Base-by-base conservation (phyloP, 2,888 invertebrate species). In the Pantelozetes paolii region DNA sequence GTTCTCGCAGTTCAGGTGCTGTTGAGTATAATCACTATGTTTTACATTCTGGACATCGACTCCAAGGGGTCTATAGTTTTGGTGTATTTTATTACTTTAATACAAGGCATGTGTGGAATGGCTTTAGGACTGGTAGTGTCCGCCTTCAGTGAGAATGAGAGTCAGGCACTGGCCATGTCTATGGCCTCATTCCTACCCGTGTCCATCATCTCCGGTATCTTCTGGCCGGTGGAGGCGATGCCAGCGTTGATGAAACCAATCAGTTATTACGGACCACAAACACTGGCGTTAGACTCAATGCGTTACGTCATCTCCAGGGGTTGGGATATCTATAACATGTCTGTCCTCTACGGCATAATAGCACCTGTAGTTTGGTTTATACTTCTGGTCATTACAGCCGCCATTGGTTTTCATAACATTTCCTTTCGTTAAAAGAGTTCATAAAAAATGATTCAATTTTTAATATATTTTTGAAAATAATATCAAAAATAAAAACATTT, bases 141-240 rank as follows among this genome's bases (percentile, higher is more conserved):
- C 11, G 71, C 71, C 15, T 72, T 71, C n/a, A 59, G 40, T 15
- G 28, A 71, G 30, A 62, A 62, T 28, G 71, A 71, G 40, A 74
- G 57, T 23, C 64, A 50, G 59, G 74, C 71, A n/a, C 42, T 54
- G 45, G 59, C 72, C 1, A 48, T 74, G 36, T 62, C 62, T 32
- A 71, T 74, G 57, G 59, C 71, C 36, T 74, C 62, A 9, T 71
- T 74, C 30, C 48, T 74, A 1, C 59, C 71, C 3, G 59, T 62
- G 26, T 62, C 64, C 42, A 72, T 72, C 8, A 64, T 74, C 3
- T 74, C 76, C 74, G 95, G 94, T 74, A 94, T 95, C 50, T 92
- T 95, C 80, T 95, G 95, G 95, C 95, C 95, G 75, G 89, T 95
- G 76, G 94, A 95, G 82, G 93, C 93, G 75, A 95, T 95, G 92